phyloP scores from a whole-genome alignment of 2,888 invertebrate genomes.

The Tribolium freemani region DNA sequence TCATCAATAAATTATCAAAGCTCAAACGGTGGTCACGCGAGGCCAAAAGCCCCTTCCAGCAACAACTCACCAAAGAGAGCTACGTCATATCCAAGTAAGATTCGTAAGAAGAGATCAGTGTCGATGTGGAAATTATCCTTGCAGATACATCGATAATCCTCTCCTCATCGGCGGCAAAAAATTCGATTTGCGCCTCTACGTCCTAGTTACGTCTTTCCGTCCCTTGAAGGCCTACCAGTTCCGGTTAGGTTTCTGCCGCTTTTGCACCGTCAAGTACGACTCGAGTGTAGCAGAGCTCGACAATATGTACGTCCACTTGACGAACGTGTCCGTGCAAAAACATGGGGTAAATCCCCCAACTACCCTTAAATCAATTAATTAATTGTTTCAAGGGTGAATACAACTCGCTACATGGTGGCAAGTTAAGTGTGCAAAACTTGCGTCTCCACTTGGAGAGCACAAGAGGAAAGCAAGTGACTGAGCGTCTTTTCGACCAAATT shows the following conservation, averaged over 20 bases:
- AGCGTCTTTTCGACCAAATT: slow-evolving; percentile 89
- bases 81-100: slow-evolving; percentile 92
- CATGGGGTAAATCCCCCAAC: slow-evolving; percentile 77
- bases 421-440: slow-evolving; percentile 93
- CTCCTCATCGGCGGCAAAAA: slow-evolving; percentile 95
- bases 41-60: slow-evolving; percentile 87
- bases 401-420: slow-evolving; percentile 94
- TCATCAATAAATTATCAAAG: slow-evolving; percentile 95
- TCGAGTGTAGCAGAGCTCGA: slow-evolving; percentile 89
- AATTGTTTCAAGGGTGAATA: slow-evolving; percentile 81
- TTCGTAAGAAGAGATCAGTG: not conserved
- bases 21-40: slow-evolving; percentile 92
- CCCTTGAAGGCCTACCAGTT: slow-evolving; percentile 95
- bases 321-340: slow-evolving; percentile 98
- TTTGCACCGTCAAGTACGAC: slow-evolving; percentile 96
- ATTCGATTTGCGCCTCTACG: slow-evolving; percentile 93
- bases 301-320: slow-evolving; percentile 95
- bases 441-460: slow-evolving; percentile 92
- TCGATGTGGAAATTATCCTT: slow-evolving; percentile 35
- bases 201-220: slow-evolving; percentile 92
- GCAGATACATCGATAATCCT: slow-evolving; percentile 92
- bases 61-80: slow-evolving; percentile 87
- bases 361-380: not conserved
- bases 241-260: slow-evolving; percentile 93
- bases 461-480: slow-evolving; percentile 88